phyloP scores from a whole-genome alignment of 35 echinoderm and acorn worm species.

The Apostichopus parvimensis region DNA sequence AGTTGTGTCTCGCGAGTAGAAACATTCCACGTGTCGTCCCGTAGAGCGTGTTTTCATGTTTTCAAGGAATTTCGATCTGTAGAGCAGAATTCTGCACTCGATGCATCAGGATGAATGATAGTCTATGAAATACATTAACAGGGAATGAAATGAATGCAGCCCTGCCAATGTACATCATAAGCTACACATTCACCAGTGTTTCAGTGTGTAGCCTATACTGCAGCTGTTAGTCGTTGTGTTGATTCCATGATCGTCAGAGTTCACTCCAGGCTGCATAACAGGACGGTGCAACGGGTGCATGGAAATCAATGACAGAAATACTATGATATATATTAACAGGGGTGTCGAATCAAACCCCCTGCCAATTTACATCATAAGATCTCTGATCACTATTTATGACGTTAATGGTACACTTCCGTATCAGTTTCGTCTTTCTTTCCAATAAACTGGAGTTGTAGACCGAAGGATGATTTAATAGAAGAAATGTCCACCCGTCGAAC shows the following conservation, averaged over 20 bases:
- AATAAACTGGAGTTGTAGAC: too few species aligned
- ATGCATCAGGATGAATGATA: not conserved
- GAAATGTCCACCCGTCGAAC: too few species aligned
- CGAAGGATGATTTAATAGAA: too few species aligned
- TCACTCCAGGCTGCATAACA: not conserved
- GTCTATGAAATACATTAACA: constrained; percentile 14
- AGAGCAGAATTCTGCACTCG: not conserved
- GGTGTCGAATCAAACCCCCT: not conserved
- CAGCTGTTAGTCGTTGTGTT: not conserved
- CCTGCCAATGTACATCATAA: constrained; percentile 41
- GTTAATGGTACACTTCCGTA: too few species aligned
- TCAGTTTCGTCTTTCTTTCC: too few species aligned
- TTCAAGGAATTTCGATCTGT: not conserved
- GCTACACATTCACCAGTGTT: not conserved
- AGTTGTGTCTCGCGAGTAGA: not conserved
- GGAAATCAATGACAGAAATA: not conserved
- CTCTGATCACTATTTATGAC: not conserved
- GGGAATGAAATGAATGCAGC: not conserved
- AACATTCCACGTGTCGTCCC: not conserved
- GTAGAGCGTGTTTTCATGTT: not conserved
- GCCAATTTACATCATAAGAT: constrained; percentile 37
- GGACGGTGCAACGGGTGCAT: not conserved
- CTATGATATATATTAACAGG: constrained; percentile 24
- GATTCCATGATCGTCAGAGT: not conserved
- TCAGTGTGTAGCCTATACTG: not conserved